These are phyloP conservation scores for Lagocephalus sceleratus DNA, from an alignment of 2,797 vertebrate genomes.

Conservation along the genomic window DNA sequence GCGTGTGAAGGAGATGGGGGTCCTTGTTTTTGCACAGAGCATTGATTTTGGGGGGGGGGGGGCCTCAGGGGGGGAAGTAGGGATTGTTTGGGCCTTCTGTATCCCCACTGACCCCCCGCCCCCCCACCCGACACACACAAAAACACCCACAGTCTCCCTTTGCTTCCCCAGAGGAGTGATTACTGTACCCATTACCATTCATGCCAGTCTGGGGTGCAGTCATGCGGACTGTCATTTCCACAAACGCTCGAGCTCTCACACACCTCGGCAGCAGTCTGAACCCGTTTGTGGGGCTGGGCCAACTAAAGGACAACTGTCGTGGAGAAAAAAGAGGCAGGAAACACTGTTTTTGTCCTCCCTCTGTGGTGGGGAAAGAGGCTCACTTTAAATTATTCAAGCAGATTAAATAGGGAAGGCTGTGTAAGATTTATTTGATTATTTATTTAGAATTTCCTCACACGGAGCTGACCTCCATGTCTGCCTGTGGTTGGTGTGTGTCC, in stretches of 20 bases:
- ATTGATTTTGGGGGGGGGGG: slow-evolving; percentile 13
- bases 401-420: too few species aligned
- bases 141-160: slow-evolving; percentile 35
- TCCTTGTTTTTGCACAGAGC: slow-evolving; percentile 47
- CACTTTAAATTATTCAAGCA: too few species aligned
- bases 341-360: background rate
- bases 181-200: slow-evolving; percentile 61
- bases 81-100: slow-evolving; percentile 28
- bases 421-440: too few species aligned
- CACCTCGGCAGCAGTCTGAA: slow-evolving; percentile 43
- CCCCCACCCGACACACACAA: slow-evolving; percentile 20
- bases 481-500: too few species aligned
- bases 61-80: slow-evolving; percentile 33
- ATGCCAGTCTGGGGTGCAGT: slow-evolving; percentile 59
- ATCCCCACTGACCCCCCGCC: slow-evolving; percentile 28
- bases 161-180: slow-evolving; percentile 41
- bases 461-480: background rate
- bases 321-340: slow-evolving; percentile 19
- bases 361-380: too few species aligned
- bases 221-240: slow-evolving; percentile 53
- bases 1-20: background rate
- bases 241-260: slow-evolving; percentile 30
- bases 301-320: slow-evolving; percentile 23
- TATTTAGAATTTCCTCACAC: background rate
- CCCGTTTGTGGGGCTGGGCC: slow-evolving; percentile 16